A percentile compares a stretch with the other conserved stretches of the same genome.
phyloP scores from a whole-genome alignment of 2,113 vertebrate species.

The Pholis gunnellus region DNA sequence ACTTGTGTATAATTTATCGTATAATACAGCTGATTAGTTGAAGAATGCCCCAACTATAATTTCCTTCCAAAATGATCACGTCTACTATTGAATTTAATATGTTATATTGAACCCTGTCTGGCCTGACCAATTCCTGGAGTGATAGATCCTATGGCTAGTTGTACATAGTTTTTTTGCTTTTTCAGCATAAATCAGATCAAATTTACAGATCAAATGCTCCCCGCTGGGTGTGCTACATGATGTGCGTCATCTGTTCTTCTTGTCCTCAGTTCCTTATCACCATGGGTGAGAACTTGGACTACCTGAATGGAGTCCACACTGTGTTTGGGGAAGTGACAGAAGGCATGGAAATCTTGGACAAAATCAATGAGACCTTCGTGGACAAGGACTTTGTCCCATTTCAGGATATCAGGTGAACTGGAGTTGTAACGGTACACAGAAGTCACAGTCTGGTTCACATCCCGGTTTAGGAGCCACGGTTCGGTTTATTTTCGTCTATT shows the following conservation, averaged over 20 bases:
- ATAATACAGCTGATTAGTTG: background rate
- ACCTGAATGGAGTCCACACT: constrained; percentile 94
- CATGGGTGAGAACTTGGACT: constrained; percentile 92
- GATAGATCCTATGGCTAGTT: background rate
- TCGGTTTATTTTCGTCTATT: background rate
- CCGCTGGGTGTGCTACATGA: background rate
- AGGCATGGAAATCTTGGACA: constrained; percentile 92
- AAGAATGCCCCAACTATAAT: background rate
- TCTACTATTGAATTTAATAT: background rate
- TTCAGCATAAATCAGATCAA: background rate
- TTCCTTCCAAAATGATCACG: background rate
- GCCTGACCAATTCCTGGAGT: background rate
- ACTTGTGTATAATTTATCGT: background rate
- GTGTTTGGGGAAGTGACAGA: constrained; percentile 98
- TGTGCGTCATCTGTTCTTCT: constrained; percentile 2
- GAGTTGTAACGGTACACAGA: background rate
- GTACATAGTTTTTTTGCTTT: background rate
- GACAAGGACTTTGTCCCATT: constrained; percentile 96
- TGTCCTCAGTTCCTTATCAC: constrained; percentile 94
- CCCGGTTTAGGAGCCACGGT: background rate
- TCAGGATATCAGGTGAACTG: constrained; percentile 92
- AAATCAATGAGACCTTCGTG: constrained; percentile 96
- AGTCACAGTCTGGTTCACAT: background rate
- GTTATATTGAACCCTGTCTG: background rate
- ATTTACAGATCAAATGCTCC: background rate